Conservation (phyloP, 2,888 invertebrate genomes). For the Trypoxylon attenuatum region DNA sequence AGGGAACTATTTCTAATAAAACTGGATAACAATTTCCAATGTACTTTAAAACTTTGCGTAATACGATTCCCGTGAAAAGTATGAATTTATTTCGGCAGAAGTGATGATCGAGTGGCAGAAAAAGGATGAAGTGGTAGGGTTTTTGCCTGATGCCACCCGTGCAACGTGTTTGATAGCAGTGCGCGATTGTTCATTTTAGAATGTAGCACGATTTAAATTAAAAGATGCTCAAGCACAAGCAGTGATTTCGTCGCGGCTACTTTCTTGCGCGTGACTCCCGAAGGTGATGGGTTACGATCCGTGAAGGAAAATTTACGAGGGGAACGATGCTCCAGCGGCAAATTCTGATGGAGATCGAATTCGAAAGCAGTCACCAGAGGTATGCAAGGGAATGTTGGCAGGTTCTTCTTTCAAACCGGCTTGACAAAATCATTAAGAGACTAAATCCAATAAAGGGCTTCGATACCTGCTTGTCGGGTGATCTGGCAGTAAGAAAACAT, state of each 20-base stretch:
- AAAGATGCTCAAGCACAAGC: conserved; percentile 3
- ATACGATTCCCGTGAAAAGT: too few relatives aligned
- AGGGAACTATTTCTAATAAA: too few relatives aligned
- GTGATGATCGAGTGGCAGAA: neutral
- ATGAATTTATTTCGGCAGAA: too few relatives aligned
- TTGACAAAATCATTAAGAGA: conserved; percentile 69
- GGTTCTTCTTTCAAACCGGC: conserved; percentile 54
- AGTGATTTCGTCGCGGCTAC: conserved; percentile 11
- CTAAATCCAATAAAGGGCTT: conserved; percentile 68
- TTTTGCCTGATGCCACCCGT: neutral
- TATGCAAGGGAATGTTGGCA: conserved; percentile 60
- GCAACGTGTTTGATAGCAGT: neutral
- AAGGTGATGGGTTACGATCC: conserved; percentile 38
- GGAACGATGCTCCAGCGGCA: conserved; percentile 12
- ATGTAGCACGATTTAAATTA: neutral
- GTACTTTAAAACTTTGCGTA: too few relatives aligned
- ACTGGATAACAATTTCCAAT: too few relatives aligned
- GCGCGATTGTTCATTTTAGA: neutral
- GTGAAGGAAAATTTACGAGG: conserved; percentile 47
- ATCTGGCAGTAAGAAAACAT: conserved; percentile 63
- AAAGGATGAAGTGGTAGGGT: neutral
- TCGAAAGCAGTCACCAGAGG: conserved; percentile 62
- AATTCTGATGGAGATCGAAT: conserved; percentile 49
- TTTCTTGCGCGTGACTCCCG: conserved; percentile 31
- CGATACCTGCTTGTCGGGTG: conserved; percentile 40